Evolutionary conservation across 1,140 invertebrate genomes (phyloP).

Genomic region (Ctenoplectra terminalis): DNA sequence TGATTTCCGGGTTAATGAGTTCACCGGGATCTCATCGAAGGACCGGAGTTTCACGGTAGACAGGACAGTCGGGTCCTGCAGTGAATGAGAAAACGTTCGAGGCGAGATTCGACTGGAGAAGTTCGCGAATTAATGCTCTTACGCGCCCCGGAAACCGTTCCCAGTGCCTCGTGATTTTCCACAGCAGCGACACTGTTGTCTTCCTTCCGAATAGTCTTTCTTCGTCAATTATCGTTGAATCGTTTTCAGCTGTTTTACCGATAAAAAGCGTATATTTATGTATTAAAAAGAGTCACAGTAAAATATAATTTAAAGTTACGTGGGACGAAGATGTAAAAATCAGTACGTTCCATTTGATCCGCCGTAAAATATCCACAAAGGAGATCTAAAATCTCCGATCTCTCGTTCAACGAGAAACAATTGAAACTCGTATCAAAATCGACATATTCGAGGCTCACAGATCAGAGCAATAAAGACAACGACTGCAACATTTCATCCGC

Average conservation of each 20-base stretch:
- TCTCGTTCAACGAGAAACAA: not conserved
- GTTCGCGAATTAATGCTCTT: slow-evolving; percentile 49
- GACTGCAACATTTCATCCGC: no score
- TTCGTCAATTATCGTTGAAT: not conserved
- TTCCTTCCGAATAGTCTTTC: not conserved
- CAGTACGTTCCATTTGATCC: no score
- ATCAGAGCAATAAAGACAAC: not conserved
- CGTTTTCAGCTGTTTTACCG: not conserved
- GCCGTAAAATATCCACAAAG: no score
- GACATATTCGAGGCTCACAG: no score
- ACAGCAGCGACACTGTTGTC: not conserved
- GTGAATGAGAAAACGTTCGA: slow-evolving; percentile 41
- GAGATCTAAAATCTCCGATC: no score
- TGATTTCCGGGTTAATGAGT: slow-evolving; percentile 57
- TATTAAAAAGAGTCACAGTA: no score
- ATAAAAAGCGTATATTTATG: no score
- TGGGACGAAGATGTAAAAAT: no score
- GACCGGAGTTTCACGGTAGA: not conserved
- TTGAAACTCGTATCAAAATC: not conserved
- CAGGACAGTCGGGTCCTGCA: not conserved
- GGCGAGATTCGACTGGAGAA: not conserved
- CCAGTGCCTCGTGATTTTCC: slow-evolving; percentile 4
- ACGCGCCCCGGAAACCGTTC: not conserved
- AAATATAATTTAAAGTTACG: no score
- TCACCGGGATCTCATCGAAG: slow-evolving; percentile 25